Base-by-base conservation (phyloP, 2,113 vertebrate species). In the Falcunculus frontatus region DNA sequence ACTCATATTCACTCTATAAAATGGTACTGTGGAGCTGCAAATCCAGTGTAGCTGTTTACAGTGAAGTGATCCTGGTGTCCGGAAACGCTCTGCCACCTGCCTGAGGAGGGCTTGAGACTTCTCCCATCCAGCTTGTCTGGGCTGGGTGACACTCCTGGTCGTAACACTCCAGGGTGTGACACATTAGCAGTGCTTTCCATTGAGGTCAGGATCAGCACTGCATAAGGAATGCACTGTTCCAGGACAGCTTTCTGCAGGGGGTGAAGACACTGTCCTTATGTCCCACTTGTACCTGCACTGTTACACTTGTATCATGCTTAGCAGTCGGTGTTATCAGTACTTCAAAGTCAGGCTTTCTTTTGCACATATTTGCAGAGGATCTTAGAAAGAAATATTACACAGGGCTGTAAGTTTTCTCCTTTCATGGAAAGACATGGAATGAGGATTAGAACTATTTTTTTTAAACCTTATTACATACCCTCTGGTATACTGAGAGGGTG, bases 391-490 rank as follows among this genome's bases (percentile, higher is more conserved):
- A 84, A 39, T 81, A 55, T 12, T 67, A 35, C 46, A n/a, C 39
- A 22, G 39, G 39, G 73, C 70, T 92, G 30, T n/a, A 77, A 90
- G 59, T 89, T 92, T 90, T 95, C 39, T 93, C 94, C 91, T 96
- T 93, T 95, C 90, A 96, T 95, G 90, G 83, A 88, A 88, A 95
- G 33, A 92, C 84, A 81, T 39, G n/a, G 50, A 92, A 70, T 53
- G 42, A 63, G 62, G 72, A 68, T 90, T 90, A 59, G 63, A 89
- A 53, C 10, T 44, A 15, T 16, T 63, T 62, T 86, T 76, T 90
- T 35, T 4, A 19, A 95, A 59, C 20, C 27, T 79, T 41, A n/a
- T 72, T 85, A 56, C 42, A 50, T 52, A 37, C 18, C 39, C 65
- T 62, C 20, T 91, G 53, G 16, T 87, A 69, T 67, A 46, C 50